These are phyloP conservation scores for Coilia nasus DNA, from an alignment of 2,797 vertebrate species.

Conservation along the genomic window DNA sequence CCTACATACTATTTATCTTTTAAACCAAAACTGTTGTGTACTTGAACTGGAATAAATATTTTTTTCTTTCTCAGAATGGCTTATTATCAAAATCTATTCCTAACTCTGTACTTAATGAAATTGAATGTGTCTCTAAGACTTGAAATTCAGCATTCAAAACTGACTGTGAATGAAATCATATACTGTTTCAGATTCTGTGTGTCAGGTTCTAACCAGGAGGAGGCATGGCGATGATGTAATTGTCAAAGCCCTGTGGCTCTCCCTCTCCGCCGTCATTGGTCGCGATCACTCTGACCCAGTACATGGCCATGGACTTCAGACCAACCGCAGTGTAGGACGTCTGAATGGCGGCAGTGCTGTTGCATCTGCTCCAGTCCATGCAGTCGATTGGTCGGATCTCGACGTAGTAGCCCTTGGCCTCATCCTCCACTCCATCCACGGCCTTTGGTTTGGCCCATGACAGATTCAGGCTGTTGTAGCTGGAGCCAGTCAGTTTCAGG, in stretches of 20 bases:
- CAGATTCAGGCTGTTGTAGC: conserved; percentile 78
- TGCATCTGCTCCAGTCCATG: conserved; percentile 83
- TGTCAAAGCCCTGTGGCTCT: conserved; percentile 75
- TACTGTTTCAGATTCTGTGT: neutral
- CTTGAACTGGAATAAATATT: neutral
- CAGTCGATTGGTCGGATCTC: conserved; percentile 77
- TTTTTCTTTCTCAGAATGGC: neutral
- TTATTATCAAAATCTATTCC: neutral
- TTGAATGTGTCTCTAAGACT: neutral
- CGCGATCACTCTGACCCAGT: conserved; percentile 85
- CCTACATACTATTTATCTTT: too few relatives aligned
- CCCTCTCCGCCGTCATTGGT: conserved; percentile 80
- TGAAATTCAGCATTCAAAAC: neutral
- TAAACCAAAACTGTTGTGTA: neutral
- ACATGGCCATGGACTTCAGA: conserved; percentile 75
- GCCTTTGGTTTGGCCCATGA: conserved; percentile 82
- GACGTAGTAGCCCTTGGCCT: conserved; percentile 83
- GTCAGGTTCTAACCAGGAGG: conserved; percentile 69
- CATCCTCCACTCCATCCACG: conserved; percentile 68
- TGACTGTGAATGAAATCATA: neutral
- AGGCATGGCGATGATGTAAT: conserved; percentile 70
- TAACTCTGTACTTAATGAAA: neutral
- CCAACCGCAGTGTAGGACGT: conserved; percentile 81
- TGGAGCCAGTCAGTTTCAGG: conserved; percentile 80
- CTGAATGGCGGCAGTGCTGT: conserved; percentile 63